These are phyloP conservation scores for Amyelois transitella DNA, from an alignment of 1,140 invertebrate genomes.

Conservation along the genomic window DNA sequence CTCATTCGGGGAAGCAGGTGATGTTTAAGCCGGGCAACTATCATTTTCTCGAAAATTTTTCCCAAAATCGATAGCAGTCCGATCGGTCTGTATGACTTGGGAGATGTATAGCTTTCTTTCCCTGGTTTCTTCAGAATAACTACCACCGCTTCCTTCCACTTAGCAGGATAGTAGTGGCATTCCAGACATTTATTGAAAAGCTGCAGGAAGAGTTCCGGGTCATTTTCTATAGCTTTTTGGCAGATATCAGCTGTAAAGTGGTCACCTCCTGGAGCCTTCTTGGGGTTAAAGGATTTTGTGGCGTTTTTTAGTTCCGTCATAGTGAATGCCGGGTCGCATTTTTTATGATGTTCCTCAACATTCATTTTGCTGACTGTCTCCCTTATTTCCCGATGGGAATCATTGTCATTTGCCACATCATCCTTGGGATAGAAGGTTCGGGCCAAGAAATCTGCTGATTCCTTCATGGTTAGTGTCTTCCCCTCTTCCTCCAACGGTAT, in stretches of 20 bases:
- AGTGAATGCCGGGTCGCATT: not conserved
- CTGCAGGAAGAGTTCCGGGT: not conserved
- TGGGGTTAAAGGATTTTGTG: not conserved
- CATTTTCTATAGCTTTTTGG: not conserved
- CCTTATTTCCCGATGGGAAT: not conserved
- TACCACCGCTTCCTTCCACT: constrained; percentile 9
- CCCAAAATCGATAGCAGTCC: constrained; percentile 10
- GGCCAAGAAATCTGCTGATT: not conserved
- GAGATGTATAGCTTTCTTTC: constrained; percentile 7
- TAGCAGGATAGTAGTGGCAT: not conserved
- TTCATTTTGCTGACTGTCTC: not conserved
- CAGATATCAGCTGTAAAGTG: constrained; percentile 5
- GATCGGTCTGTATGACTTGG: constrained; percentile 13
- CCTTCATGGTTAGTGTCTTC: not conserved
- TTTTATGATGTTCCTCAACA: not conserved
- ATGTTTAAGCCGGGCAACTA: not conserved
- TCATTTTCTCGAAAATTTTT: constrained; percentile 10
- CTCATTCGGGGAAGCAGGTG: not conserved
- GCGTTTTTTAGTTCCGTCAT: not conserved
- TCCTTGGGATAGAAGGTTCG: constrained; percentile 2
- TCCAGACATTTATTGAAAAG: constrained; percentile 2
- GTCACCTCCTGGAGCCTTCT: constrained; percentile 6
- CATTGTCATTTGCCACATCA: not conserved
- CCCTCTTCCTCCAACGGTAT: not conserved
- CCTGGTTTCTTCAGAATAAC: constrained; percentile 9